A percentile compares a stretch with the other conserved stretches of the same genome.
These are phyloP conservation scores for Nemapogon koenigi DNA, from an alignment of 2,888 invertebrate species.

Conservation along the genomic window DNA sequence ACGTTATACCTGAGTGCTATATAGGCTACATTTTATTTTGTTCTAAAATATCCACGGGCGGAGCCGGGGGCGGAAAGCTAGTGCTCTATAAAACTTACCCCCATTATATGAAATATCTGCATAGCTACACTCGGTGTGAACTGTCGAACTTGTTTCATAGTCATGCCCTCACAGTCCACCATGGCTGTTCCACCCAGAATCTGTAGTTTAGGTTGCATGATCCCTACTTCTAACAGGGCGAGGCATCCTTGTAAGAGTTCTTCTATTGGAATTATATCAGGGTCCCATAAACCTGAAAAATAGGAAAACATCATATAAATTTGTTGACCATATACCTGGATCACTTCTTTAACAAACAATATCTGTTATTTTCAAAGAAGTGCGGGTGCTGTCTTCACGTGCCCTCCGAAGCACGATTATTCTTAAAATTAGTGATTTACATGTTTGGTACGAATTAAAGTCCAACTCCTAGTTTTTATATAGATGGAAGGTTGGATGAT, in stretches of 20 bases:
- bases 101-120: slow-evolving; percentile 71
- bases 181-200: slow-evolving; percentile 76
- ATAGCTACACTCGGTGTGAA: slow-evolving; percentile 72
- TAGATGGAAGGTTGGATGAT: too few relatives aligned
- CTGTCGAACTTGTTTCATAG: slow-evolving; percentile 72
- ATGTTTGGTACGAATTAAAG: too few relatives aligned
- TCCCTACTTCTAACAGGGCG: slow-evolving; percentile 73
- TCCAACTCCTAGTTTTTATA: too few relatives aligned
- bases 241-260: slow-evolving; percentile 75
- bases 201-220: slow-evolving; percentile 77
- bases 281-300: slow-evolving; percentile 71
- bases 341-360: too few relatives aligned
- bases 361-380: too few relatives aligned
- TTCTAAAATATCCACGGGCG: background rate
- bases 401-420: too few relatives aligned
- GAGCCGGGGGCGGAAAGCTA: background rate
- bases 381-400: too few relatives aligned
- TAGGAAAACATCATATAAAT: too few relatives aligned
- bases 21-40: background rate
- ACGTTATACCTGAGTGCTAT: too few relatives aligned
- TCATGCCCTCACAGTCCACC: slow-evolving; percentile 74
- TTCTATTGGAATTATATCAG: slow-evolving; percentile 67
- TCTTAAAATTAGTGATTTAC: too few relatives aligned
- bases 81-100: slow-evolving; percentile 51
- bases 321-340: too few relatives aligned